phyloP scores from a whole-genome alignment of 2,113 vertebrate species.

The Lepisosteus oculatus region DNA sequence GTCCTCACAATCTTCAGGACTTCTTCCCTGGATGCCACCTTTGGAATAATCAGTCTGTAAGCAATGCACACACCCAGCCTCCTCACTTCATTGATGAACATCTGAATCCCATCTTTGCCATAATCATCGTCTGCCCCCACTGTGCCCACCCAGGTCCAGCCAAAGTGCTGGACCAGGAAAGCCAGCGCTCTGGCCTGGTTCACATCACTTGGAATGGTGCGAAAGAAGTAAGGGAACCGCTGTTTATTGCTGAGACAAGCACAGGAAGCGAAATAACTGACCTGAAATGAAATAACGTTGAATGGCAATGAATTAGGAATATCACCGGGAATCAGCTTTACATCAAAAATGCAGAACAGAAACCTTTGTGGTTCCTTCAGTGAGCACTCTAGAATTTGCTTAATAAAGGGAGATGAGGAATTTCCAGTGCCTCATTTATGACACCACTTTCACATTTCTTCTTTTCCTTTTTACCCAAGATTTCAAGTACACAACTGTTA shows the following conservation, averaged over 20 bases:
- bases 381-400: no score
- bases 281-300: constrained; percentile 25
- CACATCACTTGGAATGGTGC: constrained; percentile 49
- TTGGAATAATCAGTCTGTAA: constrained; percentile 39
- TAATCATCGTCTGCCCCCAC: constrained; percentile 42
- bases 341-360: background rate
- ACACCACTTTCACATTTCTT: no score
- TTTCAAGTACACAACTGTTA: no score
- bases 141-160: constrained; percentile 52
- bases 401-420: no score
- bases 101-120: constrained; percentile 38
- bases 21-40: constrained; percentile 29
- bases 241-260: constrained; percentile 46
- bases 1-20: constrained; percentile 34
- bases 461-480: no score
- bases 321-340: no score
- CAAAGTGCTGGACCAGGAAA: constrained; percentile 41
- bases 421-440: no score
- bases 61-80: constrained; percentile 41
- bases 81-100: constrained; percentile 39
- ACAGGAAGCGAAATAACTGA: constrained; percentile 52
- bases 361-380: background rate
- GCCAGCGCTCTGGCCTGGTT: constrained; percentile 45
- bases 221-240: constrained; percentile 48
- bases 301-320: background rate